Evolutionary conservation across 1,140 invertebrate genomes (phyloP).

Genomic region (Cyphomyrmex costatus): DNA sequence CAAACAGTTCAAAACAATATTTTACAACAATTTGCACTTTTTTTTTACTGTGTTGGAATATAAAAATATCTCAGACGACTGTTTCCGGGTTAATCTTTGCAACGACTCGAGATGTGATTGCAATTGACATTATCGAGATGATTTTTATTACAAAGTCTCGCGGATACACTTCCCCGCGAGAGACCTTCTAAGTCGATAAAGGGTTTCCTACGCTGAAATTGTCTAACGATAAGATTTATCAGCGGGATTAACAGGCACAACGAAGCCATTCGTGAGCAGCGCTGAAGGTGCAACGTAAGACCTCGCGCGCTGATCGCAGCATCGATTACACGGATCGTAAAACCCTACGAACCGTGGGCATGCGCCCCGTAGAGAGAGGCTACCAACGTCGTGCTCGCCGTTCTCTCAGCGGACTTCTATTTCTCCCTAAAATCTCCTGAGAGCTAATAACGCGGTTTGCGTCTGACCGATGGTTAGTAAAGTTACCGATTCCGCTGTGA

Average conservation of each 20-base stretch:
- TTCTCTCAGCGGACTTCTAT: constrained; percentile 50
- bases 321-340: constrained; percentile 79
- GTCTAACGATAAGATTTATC: constrained; percentile 66
- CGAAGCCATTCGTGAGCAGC: constrained; percentile 59
- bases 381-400: constrained; percentile 19
- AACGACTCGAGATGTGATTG: neutral
- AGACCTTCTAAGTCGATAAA: constrained; percentile 52
- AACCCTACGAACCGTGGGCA: constrained; percentile 65
- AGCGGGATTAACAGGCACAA: constrained; percentile 73
- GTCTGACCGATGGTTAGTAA: neutral
- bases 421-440: constrained; percentile 56
- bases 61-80: too few species aligned
- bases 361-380: constrained; percentile 48
- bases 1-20: too few species aligned
- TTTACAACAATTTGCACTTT: too few species aligned
- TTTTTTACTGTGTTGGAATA: too few species aligned
- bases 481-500: constrained; percentile 18
- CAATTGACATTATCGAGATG: constrained; percentile 20
- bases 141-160: constrained; percentile 45
- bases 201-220: constrained; percentile 58
- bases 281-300: constrained; percentile 71
- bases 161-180: constrained; percentile 18
- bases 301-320: constrained; percentile 77
- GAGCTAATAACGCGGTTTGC: constrained; percentile 46
- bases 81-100: neutral